Percentiles rank a stretch among this genome's conserved stretches.
phyloP scores from a whole-genome alignment of 2,888 invertebrate genomes.

The Eretmocerus hayati region DNA sequence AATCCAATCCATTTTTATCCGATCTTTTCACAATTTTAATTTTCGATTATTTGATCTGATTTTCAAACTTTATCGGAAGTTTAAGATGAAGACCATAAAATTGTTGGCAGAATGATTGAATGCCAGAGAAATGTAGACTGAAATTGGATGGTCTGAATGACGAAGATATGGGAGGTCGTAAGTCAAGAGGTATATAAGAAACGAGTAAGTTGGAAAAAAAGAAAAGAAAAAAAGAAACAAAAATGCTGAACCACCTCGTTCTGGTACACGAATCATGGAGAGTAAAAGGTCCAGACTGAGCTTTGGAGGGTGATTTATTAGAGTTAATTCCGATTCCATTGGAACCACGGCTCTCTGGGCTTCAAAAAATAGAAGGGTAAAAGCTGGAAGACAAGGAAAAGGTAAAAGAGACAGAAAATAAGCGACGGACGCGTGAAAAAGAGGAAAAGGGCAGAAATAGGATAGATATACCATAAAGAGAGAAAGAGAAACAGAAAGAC shows the following conservation, averaged over 20 bases:
- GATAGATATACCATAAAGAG: neutral
- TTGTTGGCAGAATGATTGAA: too few species aligned
- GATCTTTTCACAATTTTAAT: too few species aligned
- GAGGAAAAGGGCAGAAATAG: constrained; percentile 23
- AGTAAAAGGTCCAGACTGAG: constrained; percentile 7
- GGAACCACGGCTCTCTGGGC: constrained; percentile 43
- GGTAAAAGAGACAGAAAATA: constrained; percentile 24
- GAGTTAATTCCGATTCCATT: constrained; percentile 49
- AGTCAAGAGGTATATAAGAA: neutral
- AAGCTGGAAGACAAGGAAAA: constrained; percentile 25
- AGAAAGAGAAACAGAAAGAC: constrained; percentile 1
- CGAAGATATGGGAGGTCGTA: constrained; percentile 8
- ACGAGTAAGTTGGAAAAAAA: neutral
- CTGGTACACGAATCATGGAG: too few species aligned
- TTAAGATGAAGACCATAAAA: too few species aligned
- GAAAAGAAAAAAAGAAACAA: constrained; percentile 1
- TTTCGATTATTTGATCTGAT: too few species aligned
- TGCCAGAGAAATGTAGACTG: too few species aligned
- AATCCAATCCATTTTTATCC: too few species aligned
- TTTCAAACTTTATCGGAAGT: too few species aligned
- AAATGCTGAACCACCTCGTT: too few species aligned
- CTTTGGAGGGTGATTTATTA: constrained; percentile 42
- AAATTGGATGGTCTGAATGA: too few species aligned
- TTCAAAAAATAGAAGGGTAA: constrained; percentile 25
- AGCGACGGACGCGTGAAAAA: too few species aligned